These are phyloP conservation scores for Drosophila borborema DNA, from an alignment of 2,888 invertebrate species.

Conservation along the genomic window DNA sequence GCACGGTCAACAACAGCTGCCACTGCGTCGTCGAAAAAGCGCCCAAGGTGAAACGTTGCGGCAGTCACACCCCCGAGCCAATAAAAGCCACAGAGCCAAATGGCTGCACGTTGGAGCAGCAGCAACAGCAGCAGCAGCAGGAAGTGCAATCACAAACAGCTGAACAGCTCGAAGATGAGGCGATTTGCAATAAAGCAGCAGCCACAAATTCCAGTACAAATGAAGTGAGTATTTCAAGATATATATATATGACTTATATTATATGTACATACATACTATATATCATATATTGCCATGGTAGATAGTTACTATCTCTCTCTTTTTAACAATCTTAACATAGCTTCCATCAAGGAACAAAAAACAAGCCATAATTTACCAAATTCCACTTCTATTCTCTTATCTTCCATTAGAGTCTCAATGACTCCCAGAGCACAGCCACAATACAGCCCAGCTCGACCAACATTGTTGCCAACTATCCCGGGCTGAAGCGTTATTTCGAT, in stretches of 20 bases:
- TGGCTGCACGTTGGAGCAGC: slow-evolving; percentile 11
- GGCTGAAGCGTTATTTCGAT: slow-evolving; percentile 49
- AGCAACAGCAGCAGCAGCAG: neutral
- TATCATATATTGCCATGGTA: no score
- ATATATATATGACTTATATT: neutral
- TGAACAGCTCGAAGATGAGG: slow-evolving; percentile 11
- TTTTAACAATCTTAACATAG: no score
- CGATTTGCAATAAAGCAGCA: slow-evolving; percentile 9
- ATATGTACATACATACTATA: neutral
- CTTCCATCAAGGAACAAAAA: no score
- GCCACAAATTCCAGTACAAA: slow-evolving; percentile 42
- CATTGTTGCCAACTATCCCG: slow-evolving; percentile 40
- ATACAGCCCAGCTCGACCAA: slow-evolving; percentile 18
- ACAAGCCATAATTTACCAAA: neutral
- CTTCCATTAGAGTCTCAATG: slow-evolving; percentile 7
- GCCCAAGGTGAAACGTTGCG: slow-evolving; percentile 62
- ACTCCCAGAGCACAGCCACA: slow-evolving; percentile 5
- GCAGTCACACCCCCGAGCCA: slow-evolving; percentile 21
- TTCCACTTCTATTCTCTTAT: neutral
- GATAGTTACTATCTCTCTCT: no score
- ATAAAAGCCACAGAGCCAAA: slow-evolving; percentile 18
- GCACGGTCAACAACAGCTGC: slow-evolving; percentile 30
- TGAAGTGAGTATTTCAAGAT: slow-evolving; percentile 39
- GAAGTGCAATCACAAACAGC: slow-evolving; percentile 7
- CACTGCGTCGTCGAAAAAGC: slow-evolving; percentile 53